Base-by-base conservation (phyloP, 2,113 vertebrate species). In the Eudorcas thomsonii region DNA sequence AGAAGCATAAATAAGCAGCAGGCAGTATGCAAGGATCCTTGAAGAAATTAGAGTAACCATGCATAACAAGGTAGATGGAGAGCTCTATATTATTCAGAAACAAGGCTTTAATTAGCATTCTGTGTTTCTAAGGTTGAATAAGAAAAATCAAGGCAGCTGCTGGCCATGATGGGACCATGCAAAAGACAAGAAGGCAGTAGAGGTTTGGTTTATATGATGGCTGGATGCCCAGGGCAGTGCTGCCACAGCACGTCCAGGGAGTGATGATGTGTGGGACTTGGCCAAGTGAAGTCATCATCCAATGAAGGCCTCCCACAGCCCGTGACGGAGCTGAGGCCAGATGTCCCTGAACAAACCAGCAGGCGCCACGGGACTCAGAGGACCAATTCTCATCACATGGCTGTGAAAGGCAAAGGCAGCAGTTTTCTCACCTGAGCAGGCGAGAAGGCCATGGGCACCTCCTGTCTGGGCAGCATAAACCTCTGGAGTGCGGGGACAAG, bases 1-100 rank as follows among this genome's bases (percentile, higher is more conserved):
- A 81, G 54, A 82, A 82, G 88, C 83, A 83, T 45, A 64, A 62
- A 67, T 23, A 91, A 86, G 30, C n/a, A 87, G 7, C 21, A 93
- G 78, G 54, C 30, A 67, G 13, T 13, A 74, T 67, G 17, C n/a
- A 91, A 59, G 54, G 43, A 64, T 91, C 36, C 81, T 62, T 87
- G 25, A 91, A 90, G 84, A 94, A 92, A 95, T 82, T 14, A 90
- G n/a, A 52, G 28, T 86, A 77, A 23, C 13, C 74, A 88, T 25
- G 7, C 59, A 52, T 3, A 54, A n/a, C 26, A 86, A 90, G 43
- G 33, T 67, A 16, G 50, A 17, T 33, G 23, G 82, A 48, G 45
- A 96, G 77, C 33, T 93, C 62, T 30, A 2, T 33, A 25, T 84
- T 71, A 82, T 59, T 55, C 52, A 87, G 67, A 95, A 67, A 50